phyloP scores from a whole-genome alignment of 2,113 vertebrate genomes.

The Muscicapa adusta region DNA sequence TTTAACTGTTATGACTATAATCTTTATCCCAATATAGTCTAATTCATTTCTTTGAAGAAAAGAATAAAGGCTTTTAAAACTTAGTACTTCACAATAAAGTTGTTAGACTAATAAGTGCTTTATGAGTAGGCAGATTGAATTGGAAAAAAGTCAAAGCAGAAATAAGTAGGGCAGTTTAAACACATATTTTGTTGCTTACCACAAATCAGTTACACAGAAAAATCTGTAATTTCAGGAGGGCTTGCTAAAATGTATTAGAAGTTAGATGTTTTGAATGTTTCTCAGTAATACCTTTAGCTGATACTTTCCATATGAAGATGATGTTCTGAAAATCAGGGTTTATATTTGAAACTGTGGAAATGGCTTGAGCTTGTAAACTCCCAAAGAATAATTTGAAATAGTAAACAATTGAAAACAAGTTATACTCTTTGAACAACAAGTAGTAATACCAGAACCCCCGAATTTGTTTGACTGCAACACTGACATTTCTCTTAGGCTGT shows the following conservation, averaged over 20 bases:
- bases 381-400: not conserved
- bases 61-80: not conserved
- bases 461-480: not conserved
- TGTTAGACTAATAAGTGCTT: not conserved
- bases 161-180: not conserved
- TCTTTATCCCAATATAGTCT: not conserved
- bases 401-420: not conserved
- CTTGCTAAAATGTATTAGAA: not conserved
- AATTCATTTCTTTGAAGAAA: not conserved
- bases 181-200: not conserved
- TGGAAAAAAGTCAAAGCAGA: not conserved
- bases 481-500: not conserved
- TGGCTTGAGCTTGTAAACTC: not conserved
- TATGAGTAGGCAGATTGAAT: not conserved
- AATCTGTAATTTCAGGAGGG: not conserved
- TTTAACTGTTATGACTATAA: not conserved
- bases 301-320: not conserved
- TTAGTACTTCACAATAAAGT: not conserved
- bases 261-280: not conserved
- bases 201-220: not conserved
- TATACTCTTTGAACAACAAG: not conserved
- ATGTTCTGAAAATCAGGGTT: not conserved
- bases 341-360: not conserved
- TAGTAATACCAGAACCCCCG: not conserved
- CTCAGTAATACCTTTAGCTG: not conserved